Percentiles rank a stretch among this genome's conserved stretches.
phyloP scores from a whole-genome alignment of 2,797 vertebrate genomes.

The Esox lucius region DNA sequence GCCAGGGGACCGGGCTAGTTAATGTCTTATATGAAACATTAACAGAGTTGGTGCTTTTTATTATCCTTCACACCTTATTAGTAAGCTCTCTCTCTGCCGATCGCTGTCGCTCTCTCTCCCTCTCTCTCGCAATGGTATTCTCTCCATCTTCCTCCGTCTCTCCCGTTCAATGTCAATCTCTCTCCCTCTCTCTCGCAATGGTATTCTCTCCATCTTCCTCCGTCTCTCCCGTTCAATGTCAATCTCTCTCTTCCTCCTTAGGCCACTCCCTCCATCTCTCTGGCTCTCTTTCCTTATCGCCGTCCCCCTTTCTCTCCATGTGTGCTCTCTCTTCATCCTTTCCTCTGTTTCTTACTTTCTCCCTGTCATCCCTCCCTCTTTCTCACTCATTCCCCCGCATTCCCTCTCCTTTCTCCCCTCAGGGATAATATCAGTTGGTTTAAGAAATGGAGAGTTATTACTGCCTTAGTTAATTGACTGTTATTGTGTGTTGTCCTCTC shows the following conservation, averaged over 20 bases:
- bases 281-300: not conserved
- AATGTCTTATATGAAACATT: conserved; percentile 61
- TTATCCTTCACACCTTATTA: conserved; percentile 51
- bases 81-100: conserved; percentile 7
- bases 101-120: conserved; percentile 10
- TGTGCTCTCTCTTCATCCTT: conserved; percentile 2
- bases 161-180: not conserved
- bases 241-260: conserved; percentile 5
- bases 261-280: not conserved
- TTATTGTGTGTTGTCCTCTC: conserved; percentile 33
- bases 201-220: not conserved
- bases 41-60: conserved; percentile 55
- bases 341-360: not conserved
- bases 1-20: conserved; percentile 34
- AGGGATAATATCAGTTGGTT: conserved; percentile 32
- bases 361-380: conserved; percentile 9
- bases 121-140: not conserved
- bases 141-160: not conserved
- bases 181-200: conserved; percentile 7
- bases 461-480: conserved; percentile 47
- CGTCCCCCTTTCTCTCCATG: conserved; percentile 11
- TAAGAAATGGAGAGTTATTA: conserved; percentile 47
- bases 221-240: no score
- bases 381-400: not conserved
- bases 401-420: conserved; percentile 15